phyloP scores from a whole-genome alignment of 2,888 invertebrate genomes.

The Augiades crinisus region DNA sequence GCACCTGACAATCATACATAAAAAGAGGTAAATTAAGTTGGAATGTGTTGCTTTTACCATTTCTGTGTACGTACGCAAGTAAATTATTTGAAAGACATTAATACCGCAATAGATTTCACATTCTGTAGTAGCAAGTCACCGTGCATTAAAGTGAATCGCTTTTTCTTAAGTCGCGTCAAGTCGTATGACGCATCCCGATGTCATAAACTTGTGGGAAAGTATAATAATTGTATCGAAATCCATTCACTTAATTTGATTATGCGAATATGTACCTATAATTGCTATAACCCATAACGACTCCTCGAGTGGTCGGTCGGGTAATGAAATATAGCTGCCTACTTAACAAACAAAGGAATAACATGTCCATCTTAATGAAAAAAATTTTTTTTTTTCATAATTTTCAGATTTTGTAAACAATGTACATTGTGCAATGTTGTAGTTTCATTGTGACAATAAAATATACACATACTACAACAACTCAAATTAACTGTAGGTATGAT shows the following conservation, averaged over 20 bases:
- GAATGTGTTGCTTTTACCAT: slow-evolving; percentile 36
- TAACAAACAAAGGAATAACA: slow-evolving; percentile 1
- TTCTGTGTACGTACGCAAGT: slow-evolving; percentile 30
- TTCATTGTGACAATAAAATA: neutral
- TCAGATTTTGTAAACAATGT: slow-evolving; percentile 4
- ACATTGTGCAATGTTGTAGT: neutral
- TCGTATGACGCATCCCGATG: slow-evolving; percentile 63
- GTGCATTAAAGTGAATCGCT: slow-evolving; percentile 6
- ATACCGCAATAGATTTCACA: slow-evolving; percentile 18
- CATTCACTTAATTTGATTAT: neutral
- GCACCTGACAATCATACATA: slow-evolving; percentile 57
- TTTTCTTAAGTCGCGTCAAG: slow-evolving; percentile 22
- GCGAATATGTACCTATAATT: neutral
- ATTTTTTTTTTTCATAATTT: slow-evolving; percentile 6
- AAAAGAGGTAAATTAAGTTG: slow-evolving; percentile 37
- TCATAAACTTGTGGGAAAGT: slow-evolving; percentile 48
- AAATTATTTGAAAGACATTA: slow-evolving; percentile 10
- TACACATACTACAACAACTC: neutral
- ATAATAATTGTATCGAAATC: slow-evolving; percentile 31
- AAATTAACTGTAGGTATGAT: neutral
- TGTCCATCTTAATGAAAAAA: neutral
- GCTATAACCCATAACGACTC: neutral
- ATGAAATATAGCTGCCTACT: neutral
- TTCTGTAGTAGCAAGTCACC: slow-evolving; percentile 9
- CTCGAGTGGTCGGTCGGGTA: neutral